phyloP scores from a whole-genome alignment of 2,113 vertebrate genomes.

The Corynorhinus townsendii region DNA sequence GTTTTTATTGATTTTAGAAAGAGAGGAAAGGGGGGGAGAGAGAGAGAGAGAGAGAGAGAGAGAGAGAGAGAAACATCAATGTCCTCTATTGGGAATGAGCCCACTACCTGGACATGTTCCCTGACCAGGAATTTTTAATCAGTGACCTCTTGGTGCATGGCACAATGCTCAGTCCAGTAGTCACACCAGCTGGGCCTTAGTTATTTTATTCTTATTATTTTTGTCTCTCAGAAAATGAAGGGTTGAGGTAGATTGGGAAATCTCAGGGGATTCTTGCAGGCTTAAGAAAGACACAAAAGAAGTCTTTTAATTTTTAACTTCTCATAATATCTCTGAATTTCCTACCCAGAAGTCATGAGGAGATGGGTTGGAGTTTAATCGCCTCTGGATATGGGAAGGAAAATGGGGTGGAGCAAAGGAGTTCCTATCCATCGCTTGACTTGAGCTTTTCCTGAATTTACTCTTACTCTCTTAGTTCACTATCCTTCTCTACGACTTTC shows the following conservation, averaged over 20 bases:
- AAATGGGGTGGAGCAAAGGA: background rate
- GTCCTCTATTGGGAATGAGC: too few relatives aligned
- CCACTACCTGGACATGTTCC: too few relatives aligned
- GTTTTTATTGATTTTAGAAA: too few relatives aligned
- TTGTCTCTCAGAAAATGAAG: background rate
- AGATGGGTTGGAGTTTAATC: background rate
- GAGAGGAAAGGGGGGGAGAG: too few relatives aligned
- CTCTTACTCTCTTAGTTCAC: background rate
- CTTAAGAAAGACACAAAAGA: background rate
- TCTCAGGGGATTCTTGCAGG: background rate
- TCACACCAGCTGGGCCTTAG: background rate
- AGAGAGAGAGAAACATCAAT: too few relatives aligned
- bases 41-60: too few relatives aligned
- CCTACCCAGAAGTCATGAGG: background rate
- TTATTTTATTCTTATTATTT: background rate
- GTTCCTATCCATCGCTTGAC: background rate
- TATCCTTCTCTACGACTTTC: background rate
- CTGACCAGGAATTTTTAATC: too few relatives aligned
- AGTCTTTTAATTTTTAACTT: background rate
- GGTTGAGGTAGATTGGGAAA: background rate
- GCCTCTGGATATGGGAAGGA: background rate
- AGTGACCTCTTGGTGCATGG: too few relatives aligned
- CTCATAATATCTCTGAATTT: background rate
- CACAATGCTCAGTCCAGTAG: too few relatives aligned
- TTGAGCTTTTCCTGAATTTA: background rate